Percentiles rank a stretch among this genome's conserved stretches.
Evolutionary conservation across 2,113 vertebrate species (phyloP).

Genomic region (Mastomys natalensis): DNA sequence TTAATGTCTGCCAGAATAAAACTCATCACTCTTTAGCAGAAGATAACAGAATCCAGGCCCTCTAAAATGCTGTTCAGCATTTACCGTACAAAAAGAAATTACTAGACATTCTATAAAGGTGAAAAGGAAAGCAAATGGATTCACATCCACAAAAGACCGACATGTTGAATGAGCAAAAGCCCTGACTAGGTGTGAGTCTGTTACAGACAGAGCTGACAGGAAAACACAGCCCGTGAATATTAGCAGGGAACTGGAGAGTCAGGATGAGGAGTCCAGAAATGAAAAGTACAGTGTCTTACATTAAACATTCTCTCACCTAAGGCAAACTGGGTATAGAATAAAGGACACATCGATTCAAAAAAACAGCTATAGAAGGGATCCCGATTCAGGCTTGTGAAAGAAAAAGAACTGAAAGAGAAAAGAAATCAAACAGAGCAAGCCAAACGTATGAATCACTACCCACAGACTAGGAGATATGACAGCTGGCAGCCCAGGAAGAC

Average conservation of each 20-base stretch:
- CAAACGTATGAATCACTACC: background rate
- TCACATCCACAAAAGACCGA: background rate
- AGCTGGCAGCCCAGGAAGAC: background rate
- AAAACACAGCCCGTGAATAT: background rate
- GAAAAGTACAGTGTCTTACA: background rate
- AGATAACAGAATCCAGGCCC: background rate
- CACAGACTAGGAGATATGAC: background rate
- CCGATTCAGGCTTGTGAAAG: fast-evolving
- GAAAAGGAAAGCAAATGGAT: background rate
- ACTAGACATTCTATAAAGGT: background rate
- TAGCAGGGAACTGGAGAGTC: too few species aligned
- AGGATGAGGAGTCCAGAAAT: background rate
- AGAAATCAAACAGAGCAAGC: background rate
- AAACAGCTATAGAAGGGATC: background rate
- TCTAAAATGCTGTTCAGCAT: background rate
- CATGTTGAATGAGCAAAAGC: background rate
- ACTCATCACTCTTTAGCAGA: background rate
- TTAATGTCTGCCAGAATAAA: background rate
- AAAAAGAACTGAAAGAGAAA: too few species aligned
- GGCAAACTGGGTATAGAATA: background rate
- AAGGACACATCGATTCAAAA: background rate
- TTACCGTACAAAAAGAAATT: too few species aligned
- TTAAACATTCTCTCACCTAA: background rate
- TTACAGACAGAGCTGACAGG: background rate
- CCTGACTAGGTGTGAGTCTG: background rate